Evolutionary conservation across 1,140 invertebrate species (phyloP).

Genomic region (Drosophila athabasca): DNA sequence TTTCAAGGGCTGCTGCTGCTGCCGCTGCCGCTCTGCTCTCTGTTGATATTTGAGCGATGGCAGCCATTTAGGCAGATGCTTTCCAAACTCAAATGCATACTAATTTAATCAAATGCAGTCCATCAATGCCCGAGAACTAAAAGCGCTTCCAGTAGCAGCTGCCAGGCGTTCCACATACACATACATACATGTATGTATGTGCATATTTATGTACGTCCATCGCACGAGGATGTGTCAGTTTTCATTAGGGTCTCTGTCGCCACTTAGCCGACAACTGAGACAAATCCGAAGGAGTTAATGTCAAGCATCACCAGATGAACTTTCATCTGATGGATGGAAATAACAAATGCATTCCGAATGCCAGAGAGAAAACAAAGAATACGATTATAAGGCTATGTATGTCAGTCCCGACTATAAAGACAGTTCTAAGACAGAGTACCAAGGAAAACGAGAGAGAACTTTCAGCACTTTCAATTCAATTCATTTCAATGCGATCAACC

Average conservation of each 20-base stretch:
- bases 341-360: slow-evolving; percentile 4
- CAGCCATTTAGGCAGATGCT: slow-evolving; percentile 41
- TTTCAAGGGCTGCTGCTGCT: too few species aligned
- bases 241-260: slow-evolving; percentile 41
- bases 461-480: too few species aligned
- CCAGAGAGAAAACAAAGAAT: too few species aligned
- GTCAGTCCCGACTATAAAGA: too few species aligned
- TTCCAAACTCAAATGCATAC: slow-evolving; percentile 45
- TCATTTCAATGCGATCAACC: too few species aligned
- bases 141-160: slow-evolving; percentile 32
- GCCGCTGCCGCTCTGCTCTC: too few species aligned
- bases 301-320: slow-evolving; percentile 13
- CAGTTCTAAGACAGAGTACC: too few species aligned
- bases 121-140: slow-evolving; percentile 55
- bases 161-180: background rate
- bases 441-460: too few species aligned
- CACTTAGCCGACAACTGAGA: background rate
- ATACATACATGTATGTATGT: background rate
- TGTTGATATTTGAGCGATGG: slow-evolving; percentile 23
- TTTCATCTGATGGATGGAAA: background rate
- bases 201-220: too few species aligned
- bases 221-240: slow-evolving; percentile 24
- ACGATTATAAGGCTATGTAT: too few species aligned
- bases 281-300: slow-evolving; percentile 9
- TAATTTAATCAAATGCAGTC: slow-evolving; percentile 75